Evolutionary conservation across 2,888 invertebrate species (phyloP).

Genomic region (Sinopyrophorus schimmeli): DNA sequence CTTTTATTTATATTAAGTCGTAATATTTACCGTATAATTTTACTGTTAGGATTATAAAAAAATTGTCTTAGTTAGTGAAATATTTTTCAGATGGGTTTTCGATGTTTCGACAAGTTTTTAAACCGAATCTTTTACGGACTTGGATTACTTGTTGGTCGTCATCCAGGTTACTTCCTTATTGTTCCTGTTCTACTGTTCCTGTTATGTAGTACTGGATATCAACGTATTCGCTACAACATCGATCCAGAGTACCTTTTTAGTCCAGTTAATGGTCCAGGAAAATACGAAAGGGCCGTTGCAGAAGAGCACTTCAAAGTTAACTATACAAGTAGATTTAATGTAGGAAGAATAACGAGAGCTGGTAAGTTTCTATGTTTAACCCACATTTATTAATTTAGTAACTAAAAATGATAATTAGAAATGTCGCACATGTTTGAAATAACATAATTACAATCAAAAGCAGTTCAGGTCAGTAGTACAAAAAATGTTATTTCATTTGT

Average conservation of each 20-base stretch:
- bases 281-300: slow-evolving; percentile 77
- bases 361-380: slow-evolving; percentile 60
- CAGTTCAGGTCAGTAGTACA: slow-evolving; percentile 13
- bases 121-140: slow-evolving; percentile 81
- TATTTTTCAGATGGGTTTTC: slow-evolving; percentile 71
- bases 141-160: slow-evolving; percentile 75
- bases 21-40: too few species aligned
- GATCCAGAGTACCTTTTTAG: slow-evolving; percentile 93
- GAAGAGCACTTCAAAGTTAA: slow-evolving; percentile 87
- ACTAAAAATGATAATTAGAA: too few species aligned
- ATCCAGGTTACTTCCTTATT: slow-evolving; percentile 88
- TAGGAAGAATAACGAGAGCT: slow-evolving; percentile 84
- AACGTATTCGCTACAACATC: slow-evolving; percentile 84
- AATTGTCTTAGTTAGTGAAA: too few species aligned
- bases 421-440: slow-evolving; percentile 5
- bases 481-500: background rate
- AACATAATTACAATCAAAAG: slow-evolving; percentile 4
- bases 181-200: slow-evolving; percentile 80
- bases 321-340: slow-evolving; percentile 82
- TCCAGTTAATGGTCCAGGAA: slow-evolving; percentile 84
- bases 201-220: slow-evolving; percentile 85
- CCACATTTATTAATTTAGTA: background rate
- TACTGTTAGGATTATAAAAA: too few species aligned
- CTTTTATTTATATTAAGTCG: too few species aligned
- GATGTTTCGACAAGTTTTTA: slow-evolving; percentile 77